Evolutionary conservation across 2,888 invertebrate genomes (phyloP).

Genomic region (Ophion slaviceki): DNA sequence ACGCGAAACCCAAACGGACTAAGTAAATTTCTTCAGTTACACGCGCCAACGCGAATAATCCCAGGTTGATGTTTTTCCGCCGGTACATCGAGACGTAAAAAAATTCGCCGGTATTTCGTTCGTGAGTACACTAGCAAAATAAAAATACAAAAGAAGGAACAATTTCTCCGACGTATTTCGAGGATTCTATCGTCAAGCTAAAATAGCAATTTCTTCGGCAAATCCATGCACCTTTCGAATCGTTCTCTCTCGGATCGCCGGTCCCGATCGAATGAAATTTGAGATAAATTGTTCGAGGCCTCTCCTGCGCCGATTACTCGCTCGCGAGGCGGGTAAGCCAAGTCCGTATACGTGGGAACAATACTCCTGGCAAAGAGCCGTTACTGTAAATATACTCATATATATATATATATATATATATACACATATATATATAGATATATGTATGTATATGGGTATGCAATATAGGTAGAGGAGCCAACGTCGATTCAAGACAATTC

Average conservation of each 20-base stretch:
- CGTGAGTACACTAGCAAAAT: neutral
- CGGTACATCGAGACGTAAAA: neutral
- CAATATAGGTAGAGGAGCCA: conserved; percentile 46
- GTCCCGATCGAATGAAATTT: conserved; percentile 41
- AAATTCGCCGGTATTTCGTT: neutral
- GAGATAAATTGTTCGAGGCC: conserved; percentile 17
- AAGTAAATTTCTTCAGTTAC: conserved; percentile 55
- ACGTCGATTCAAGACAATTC: conserved; percentile 44
- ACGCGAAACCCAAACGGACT: conserved; percentile 37
- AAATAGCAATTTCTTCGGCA: conserved; percentile 18
- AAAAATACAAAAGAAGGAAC: neutral
- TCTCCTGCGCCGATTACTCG: conserved; percentile 29
- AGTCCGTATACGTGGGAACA: conserved; percentile 37
- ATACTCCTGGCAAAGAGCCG: conserved; percentile 41
- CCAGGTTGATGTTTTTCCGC: neutral
- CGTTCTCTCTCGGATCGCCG: neutral
- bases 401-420: neutral
- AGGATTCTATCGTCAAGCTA: conserved; percentile 17
- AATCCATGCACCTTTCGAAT: conserved; percentile 6
- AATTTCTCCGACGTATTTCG: conserved; percentile 30
- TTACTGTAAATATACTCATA: conserved; percentile 49
- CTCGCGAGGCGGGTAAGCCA: conserved; percentile 19
- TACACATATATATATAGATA: neutral
- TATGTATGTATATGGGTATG: neutral
- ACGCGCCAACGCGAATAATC: conserved; percentile 2